Evolutionary conservation across 2,113 vertebrate genomes (phyloP).

Genomic region (Saguinus imperator): DNA sequence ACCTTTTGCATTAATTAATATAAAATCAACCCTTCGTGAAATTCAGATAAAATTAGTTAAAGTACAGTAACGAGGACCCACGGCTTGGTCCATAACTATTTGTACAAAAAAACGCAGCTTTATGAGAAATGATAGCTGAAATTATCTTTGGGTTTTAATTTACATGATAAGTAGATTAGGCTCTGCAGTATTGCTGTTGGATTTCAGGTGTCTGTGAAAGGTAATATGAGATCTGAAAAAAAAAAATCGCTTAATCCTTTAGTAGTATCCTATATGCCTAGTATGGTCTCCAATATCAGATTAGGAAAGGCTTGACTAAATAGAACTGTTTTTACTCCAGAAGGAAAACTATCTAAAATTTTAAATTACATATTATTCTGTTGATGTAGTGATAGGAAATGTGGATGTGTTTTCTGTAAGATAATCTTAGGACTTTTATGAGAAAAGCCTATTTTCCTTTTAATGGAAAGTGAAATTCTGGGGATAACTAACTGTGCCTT

Average conservation of each 20-base stretch:
- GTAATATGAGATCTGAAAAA: conserved; percentile 25
- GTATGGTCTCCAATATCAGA: background rate
- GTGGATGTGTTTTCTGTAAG: background rate
- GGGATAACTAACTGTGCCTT: background rate
- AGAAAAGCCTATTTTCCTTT: conserved; percentile 17
- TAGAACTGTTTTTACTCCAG: conserved; percentile 14
- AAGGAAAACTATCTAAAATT: conserved; percentile 2
- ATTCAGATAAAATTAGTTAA: conserved; percentile 44
- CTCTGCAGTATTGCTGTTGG: background rate
- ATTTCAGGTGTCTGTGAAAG: conserved; percentile 42
- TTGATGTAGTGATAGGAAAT: conserved; percentile 27
- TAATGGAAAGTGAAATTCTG: conserved; percentile 8
- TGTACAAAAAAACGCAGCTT: background rate
- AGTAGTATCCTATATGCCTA: background rate
- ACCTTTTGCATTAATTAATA: conserved; percentile 23
- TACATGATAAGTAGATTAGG: conserved; percentile 5
- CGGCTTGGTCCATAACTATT: conserved; percentile 27
- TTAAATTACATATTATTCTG: conserved; percentile 5
- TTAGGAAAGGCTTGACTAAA: conserved; percentile 22
- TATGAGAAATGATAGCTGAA: conserved; percentile 18
- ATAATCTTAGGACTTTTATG: background rate
- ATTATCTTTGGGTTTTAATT: conserved; percentile 43
- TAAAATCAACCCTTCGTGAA: conserved; percentile 24
- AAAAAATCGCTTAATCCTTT: conserved; percentile 29
- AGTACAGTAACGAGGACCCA: background rate